Evolutionary conservation across 1,140 invertebrate genomes (phyloP), one percentile per base, ranked within the genome.

Genomic region (Agrypnia vestita): DNA sequence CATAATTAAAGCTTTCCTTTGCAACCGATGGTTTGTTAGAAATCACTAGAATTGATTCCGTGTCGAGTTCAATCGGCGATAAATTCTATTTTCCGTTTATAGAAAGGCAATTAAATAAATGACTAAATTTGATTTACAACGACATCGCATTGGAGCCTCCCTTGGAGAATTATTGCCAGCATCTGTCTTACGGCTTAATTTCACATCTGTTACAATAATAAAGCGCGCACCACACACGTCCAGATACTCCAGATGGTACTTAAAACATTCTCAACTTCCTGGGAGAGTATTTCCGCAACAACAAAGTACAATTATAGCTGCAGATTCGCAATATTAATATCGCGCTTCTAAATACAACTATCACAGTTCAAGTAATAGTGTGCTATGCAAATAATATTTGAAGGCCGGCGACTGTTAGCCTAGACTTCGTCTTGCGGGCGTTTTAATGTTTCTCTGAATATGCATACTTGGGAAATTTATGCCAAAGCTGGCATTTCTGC

Each of bases 271-370:
- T 7, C 53, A n/a, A 17, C 53, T 17, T 56, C 53, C 8, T 17
- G 53, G 17, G 7, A 56, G n/a, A 15, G 3, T 62, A 35, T 62
- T 62, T 67, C 62, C 15, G 43, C 62, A 44, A 43, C 12, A 67
- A 67, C 62, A 46, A 43, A 67, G 25, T 13, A 44, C 25, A 35
- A 15, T 67, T 43, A 46, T 44, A 25, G 62, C 4, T n/a, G 62
- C 62, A 13, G 43, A 67, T 67, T 17, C 9, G 17, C 12, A 44
- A 15, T 10, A 67, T 25, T 64, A 64, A 64, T 64, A 43, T 64
- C 35, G 35, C 25, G 11, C 61, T 64, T 64, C 25, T 64, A 43
- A 64, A 64, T 64, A 15, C 43, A 17, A 67, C 62, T 47, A 11
- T 67, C 62, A 43, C 44, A 25, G 17, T 35, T 8, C 12, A 67